phyloP scores from a whole-genome alignment of 2,888 invertebrate genomes.

The Leptinotarsa rubiginosa region DNA sequence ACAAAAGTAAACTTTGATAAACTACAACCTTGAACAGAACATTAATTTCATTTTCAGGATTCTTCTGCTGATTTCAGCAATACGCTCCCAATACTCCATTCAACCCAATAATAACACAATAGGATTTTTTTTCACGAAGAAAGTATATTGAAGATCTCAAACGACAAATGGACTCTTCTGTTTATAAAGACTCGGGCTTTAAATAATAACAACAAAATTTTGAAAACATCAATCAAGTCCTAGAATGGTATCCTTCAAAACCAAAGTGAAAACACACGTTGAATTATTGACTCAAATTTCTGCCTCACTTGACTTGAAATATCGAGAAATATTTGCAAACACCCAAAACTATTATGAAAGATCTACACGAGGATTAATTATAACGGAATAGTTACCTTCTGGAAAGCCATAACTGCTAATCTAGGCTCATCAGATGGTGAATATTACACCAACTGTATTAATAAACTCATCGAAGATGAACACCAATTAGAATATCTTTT shows the following conservation, averaged over 20 bases:
- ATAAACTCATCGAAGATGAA: slow-evolving; percentile 16
- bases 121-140: no score
- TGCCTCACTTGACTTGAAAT: background rate
- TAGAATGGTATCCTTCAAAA: background rate
- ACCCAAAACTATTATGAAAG: background rate
- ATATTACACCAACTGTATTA: slow-evolving; percentile 19
- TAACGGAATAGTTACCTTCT: background rate
- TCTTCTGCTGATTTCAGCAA: no score
- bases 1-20: no score
- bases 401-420: background rate
- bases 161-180: no score
- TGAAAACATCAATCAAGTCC: no score
- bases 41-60: no score
- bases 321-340: background rate
- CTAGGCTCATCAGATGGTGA: slow-evolving; percentile 2
- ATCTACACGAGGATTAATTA: background rate
- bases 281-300: background rate
- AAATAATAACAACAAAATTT: background rate
- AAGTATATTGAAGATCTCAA: no score
- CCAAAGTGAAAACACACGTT: background rate
- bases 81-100: no score
- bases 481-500: slow-evolving; percentile 27
- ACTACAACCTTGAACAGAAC: no score
- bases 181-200: no score
- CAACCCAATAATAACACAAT: no score